Conservation (phyloP, 2,888 invertebrate species). For the Habrosyne pyritoides region DNA sequence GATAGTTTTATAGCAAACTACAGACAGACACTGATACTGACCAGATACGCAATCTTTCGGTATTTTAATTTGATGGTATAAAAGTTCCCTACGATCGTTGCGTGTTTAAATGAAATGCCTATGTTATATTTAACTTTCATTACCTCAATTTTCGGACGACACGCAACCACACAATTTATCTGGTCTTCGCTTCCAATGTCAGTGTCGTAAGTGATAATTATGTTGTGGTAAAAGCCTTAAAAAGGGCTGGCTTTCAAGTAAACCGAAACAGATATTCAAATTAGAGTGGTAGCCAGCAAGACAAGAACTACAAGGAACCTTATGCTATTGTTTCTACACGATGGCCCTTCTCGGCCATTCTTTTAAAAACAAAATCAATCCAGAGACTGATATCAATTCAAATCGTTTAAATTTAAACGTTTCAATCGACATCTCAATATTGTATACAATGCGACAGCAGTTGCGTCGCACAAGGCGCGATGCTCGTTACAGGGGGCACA, state of each 20-base stretch:
- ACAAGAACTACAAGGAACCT: too few species aligned
- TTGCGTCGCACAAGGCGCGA: conserved; percentile 67
- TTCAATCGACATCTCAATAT: conserved; percentile 23
- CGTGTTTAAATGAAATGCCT: not conserved
- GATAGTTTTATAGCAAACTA: conserved; percentile 36
- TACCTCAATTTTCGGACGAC: too few species aligned
- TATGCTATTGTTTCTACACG: too few species aligned
- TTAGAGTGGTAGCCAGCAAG: too few species aligned
- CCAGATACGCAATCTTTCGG: conserved; percentile 49
- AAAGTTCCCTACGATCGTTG: conserved; percentile 29
- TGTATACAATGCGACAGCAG: conserved; percentile 57
- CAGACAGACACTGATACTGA: conserved; percentile 41
- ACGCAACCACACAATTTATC: too few species aligned
- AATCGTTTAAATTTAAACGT: not conserved
- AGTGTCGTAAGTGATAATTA: too few species aligned
- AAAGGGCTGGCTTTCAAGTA: too few species aligned
- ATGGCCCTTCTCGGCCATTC: too few species aligned
- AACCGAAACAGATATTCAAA: too few species aligned
- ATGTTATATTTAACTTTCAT: not conserved
- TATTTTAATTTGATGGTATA: conserved; percentile 60
- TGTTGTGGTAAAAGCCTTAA: too few species aligned
- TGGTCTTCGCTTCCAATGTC: too few species aligned
- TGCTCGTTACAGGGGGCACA: conserved; percentile 69
- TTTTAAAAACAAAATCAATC: not conserved
- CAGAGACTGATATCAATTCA: not conserved